These are phyloP conservation scores for Sus cebifrons DNA, from an alignment of 2,797 vertebrate genomes.

Conservation along the genomic window DNA sequence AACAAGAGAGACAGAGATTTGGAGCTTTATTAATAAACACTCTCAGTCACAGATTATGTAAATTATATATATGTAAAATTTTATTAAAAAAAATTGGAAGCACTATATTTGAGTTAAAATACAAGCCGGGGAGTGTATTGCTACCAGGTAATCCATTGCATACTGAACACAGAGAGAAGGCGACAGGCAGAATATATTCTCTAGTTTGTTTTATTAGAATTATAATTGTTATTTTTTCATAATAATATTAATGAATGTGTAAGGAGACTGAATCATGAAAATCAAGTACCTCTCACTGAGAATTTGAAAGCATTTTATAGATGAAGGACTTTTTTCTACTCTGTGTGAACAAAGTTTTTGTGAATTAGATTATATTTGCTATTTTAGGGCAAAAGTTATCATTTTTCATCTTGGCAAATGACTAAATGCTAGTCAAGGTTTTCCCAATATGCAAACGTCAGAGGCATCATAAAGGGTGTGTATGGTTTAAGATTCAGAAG, in stretches of 20 bases:
- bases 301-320: constrained; percentile 48
- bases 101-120: constrained; percentile 74
- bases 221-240: constrained; percentile 48
- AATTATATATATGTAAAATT: constrained; percentile 69
- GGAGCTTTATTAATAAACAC: constrained; percentile 70
- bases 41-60: constrained; percentile 66
- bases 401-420: constrained; percentile 23
- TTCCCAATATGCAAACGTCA: constrained; percentile 5
- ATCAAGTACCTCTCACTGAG: background rate
- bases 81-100: background rate
- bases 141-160: constrained; percentile 57
- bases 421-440: background rate
- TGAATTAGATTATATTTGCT: background rate
- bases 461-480: background rate
- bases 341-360: constrained; percentile 11
- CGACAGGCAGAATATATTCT: constrained; percentile 19
- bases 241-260: constrained; percentile 43
- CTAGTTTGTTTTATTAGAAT: constrained; percentile 59
- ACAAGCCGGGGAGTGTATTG: constrained; percentile 56
- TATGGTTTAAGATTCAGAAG: constrained; percentile 48
- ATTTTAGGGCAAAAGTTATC: background rate
- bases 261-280: constrained; percentile 41
- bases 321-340: background rate
- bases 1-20: constrained; percentile 25
- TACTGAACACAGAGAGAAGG: background rate